These are phyloP conservation scores for Anodontia alba DNA, from an alignment of 2,888 invertebrate species.

Conservation along the genomic window DNA sequence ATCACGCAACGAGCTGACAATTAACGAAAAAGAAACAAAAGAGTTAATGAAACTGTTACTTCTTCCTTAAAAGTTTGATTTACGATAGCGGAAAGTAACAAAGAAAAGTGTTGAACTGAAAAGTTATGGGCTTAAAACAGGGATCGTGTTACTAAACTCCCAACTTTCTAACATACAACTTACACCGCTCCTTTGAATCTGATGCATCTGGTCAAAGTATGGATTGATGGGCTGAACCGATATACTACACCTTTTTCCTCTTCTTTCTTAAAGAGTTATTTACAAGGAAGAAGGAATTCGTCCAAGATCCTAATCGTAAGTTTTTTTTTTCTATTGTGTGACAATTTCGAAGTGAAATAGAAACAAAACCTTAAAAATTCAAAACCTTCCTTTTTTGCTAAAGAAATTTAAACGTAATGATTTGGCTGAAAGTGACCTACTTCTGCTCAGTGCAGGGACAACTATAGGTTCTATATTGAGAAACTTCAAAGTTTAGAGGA, in stretches of 20 bases:
- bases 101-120: slow-evolving; percentile 16
- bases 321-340: not conserved
- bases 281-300: not conserved
- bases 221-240: not conserved
- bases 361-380: not conserved
- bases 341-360: not conserved
- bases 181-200: not conserved
- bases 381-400: not conserved
- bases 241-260: slow-evolving; percentile 1
- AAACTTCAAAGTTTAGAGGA: too few relatives aligned
- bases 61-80: not conserved
- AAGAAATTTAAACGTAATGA: too few relatives aligned
- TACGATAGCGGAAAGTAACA: slow-evolving; percentile 2
- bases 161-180: not conserved
- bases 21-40: slow-evolving; percentile 5
- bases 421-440: too few relatives aligned
- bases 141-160: not conserved
- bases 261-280: slow-evolving; percentile 1
- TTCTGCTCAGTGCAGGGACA: too few relatives aligned
- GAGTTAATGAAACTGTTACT: slow-evolving; percentile 8
- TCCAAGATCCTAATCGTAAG: not conserved
- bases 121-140: slow-evolving; percentile 9
- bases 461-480: too few relatives aligned
- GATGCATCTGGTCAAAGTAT: not conserved
- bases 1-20: slow-evolving; percentile 3